Evolutionary conservation across 2,888 invertebrate genomes (phyloP), one percentile per base, ranked within the genome.

Genomic region (Balanococcus diminutus): DNA sequence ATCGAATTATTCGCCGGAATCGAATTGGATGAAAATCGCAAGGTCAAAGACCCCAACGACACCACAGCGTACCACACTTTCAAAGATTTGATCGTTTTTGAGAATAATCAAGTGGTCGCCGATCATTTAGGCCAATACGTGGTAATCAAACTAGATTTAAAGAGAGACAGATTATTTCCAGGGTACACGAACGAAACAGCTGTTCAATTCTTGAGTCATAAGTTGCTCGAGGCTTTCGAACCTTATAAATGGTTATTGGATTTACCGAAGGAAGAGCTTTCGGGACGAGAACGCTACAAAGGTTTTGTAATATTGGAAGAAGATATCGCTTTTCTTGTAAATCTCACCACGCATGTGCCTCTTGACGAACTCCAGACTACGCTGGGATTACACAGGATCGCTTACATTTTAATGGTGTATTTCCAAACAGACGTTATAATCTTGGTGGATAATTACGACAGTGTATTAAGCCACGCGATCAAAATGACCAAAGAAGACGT

Each of bases 391-490:
- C 67, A 67, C 67, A 28, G 67, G 8, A 28, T 67, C 14, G 25
- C 67, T 11, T 31, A 25, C 16, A 67, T 67, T 16, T 31, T 67
- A 67, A 67, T 67, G 67, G 67, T 67, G 6, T 67, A 67, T 67
- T 67, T 67, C 16, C 67, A 67, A 67, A 28, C 4, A 28, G 28
- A 67, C 28, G 67, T 67, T 16, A 67, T 67, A 25, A 28, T 67
- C 28, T 67, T 67, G 67, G 67, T 67, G 5, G 67, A 67, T 31
- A 67, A 67, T 8, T 67, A 67, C 67, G 67, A 67, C 67, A 28
- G 28, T 16, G 67, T 67, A 16, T 28, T 67, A 5, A 67, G 67
- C 67, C 28, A 67, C 0, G 1, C 67, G 16, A 28, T 31, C 28
- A 5, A 5, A 0, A 16, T 67, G 5, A 67, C 67, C 14, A 67